These are phyloP conservation scores for Harpegnathos saltator DNA, from an alignment of 1,140 invertebrate species.

Conservation along the genomic window DNA sequence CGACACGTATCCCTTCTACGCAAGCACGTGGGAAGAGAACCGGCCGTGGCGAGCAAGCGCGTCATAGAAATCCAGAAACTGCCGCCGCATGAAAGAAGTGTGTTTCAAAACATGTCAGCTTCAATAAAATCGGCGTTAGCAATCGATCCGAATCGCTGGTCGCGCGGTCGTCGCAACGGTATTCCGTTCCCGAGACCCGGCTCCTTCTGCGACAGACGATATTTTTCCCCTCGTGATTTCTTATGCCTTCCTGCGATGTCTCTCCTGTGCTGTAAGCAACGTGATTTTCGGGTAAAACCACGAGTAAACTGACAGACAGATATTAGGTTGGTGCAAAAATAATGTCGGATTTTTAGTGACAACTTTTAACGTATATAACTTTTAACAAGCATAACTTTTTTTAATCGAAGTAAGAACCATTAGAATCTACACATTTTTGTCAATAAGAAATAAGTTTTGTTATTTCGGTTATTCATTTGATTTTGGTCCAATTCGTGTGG, in stretches of 20 bases:
- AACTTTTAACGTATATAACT: no score
- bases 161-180: constrained; percentile 26
- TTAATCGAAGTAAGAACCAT: no score
- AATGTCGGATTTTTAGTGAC: no score
- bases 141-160: constrained; percentile 80
- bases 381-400: no score
- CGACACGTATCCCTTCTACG: constrained; percentile 81
- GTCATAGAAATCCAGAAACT: constrained; percentile 83
- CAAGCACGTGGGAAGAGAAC: constrained; percentile 84
- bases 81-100: constrained; percentile 80
- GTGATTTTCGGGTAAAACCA: neutral
- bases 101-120: constrained; percentile 86
- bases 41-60: constrained; percentile 76
- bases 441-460: no score
- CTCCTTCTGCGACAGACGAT: neutral
- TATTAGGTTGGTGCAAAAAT: no score
- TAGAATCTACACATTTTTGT: no score
- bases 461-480: no score
- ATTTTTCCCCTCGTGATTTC: no score
- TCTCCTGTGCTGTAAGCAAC: neutral
- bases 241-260: neutral
- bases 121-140: constrained; percentile 81
- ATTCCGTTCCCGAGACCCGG: constrained; percentile 42
- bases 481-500: no score
- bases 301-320: no score